Base-by-base conservation (phyloP, 2,888 invertebrate genomes). In the Drosophila longiperda region DNA sequence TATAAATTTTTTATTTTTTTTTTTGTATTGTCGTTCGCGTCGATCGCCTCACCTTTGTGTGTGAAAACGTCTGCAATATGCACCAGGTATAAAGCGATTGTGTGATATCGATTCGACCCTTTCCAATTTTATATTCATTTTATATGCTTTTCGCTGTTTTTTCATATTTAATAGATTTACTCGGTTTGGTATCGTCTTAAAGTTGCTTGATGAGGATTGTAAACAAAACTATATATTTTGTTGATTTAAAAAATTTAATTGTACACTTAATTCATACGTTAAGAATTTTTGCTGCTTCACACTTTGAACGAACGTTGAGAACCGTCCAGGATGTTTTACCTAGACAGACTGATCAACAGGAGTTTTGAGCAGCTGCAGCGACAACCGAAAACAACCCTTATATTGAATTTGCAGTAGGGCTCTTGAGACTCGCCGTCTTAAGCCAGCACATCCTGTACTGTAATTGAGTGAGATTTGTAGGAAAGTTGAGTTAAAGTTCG, bases 281-380 rank as follows among this genome's bases (percentile, higher is more conserved):
- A 53, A 38, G 33, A 54, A 4, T 38, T 38, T 15, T n/a, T 7
- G 45, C 8, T 38, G 34, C n/a, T 58, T 23, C 12, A 20, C 32
- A 45, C 36, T 55, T 23, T 32, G 12, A 17, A 23, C 32, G 38
- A 38, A 26, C 36, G 23, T 23, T 53, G 52, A 63, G 45, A 58
- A 64, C 70, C 69, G 62, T 52, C 38, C 60, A 26, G 65, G 49
- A 49, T 69, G 72, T 62, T 54, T 57, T 64, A 17, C 72, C 48
- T 55, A 29, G 52, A 32, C 42, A 75, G 77, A 85, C 84, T 85
- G 88, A 86, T 80, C 83, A 52, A 55, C 49, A 62, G 42, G 33
- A 58, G 17, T 50, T 32, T 34, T 11, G 15, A 32, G 40, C 12
- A 36, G n/a, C 32, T 29, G 17, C 45, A 20, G 23, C 8, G 42